phyloP scores from a whole-genome alignment of 2,113 vertebrate genomes.

The Sylvietta virens region DNA sequence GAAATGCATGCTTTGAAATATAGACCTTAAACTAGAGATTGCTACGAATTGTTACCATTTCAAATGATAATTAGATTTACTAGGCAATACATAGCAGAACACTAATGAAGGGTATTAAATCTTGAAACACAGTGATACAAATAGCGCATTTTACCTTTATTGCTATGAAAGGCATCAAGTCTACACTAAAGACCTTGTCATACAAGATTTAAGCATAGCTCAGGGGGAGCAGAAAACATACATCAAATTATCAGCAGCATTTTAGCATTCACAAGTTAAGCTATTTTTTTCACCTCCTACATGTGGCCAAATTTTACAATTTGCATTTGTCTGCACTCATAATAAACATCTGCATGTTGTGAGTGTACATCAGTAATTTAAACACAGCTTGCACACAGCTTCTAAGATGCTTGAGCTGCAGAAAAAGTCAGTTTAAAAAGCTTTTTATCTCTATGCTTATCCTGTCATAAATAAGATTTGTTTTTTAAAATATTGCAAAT shows the following conservation, averaged over 20 bases:
- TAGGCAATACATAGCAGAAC: background rate
- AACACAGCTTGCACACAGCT: background rate
- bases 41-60: background rate
- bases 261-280: background rate
- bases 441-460: background rate
- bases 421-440: background rate
- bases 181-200: background rate
- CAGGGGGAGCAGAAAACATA: background rate
- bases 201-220: background rate
- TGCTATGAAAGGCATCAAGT: background rate
- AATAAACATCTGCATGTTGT: background rate
- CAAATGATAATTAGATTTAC: background rate
- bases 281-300: background rate
- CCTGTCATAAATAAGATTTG: background rate
- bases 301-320: fast-evolving
- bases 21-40: background rate
- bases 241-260: background rate
- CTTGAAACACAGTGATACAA: background rate
- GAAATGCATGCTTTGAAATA: background rate
- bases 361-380: background rate
- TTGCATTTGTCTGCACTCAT: background rate
- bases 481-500: background rate
- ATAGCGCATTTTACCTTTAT: background rate
- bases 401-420: background rate
- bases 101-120: background rate